Evolutionary conservation across 1,140 invertebrate species (phyloP).

Genomic region (Neocloeon triangulifer): DNA sequence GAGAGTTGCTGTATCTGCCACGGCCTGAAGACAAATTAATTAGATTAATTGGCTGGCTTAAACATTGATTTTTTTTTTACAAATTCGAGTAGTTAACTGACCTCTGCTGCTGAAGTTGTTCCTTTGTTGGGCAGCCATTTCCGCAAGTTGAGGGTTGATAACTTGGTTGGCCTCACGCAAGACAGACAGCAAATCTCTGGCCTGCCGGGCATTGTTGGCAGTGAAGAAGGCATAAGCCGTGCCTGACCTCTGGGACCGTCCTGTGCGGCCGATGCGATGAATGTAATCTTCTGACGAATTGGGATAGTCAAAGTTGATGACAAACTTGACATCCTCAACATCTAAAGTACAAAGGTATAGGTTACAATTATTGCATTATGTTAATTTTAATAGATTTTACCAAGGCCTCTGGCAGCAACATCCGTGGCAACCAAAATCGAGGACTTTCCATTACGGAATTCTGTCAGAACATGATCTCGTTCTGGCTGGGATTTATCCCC

Average conservation of each 20-base stretch:
- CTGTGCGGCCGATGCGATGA: slow-evolving; percentile 75
- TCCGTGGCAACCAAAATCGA: slow-evolving; percentile 97
- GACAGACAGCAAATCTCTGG: slow-evolving; percentile 37
- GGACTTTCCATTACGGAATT: slow-evolving; percentile 80
- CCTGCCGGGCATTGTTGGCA: slow-evolving; percentile 48
- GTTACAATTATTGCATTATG: background rate
- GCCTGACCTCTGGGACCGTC: slow-evolving; percentile 55
- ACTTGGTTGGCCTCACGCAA: slow-evolving; percentile 46
- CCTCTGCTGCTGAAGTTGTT: no score
- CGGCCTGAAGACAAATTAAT: no score
- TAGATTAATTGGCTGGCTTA: no score
- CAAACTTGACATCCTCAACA: slow-evolving; percentile 80
- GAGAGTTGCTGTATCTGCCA: no score
- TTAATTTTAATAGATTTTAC: no score
- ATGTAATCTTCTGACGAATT: slow-evolving; percentile 80
- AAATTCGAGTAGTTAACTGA: no score
- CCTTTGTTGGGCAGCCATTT: slow-evolving; percentile 3
- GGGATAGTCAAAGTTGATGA: slow-evolving; percentile 83
- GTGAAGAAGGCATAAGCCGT: slow-evolving; percentile 83
- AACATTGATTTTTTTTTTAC: no score
- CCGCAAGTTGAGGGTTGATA: slow-evolving; percentile 27
- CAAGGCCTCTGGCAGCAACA: slow-evolving; percentile 92
- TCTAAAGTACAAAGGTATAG: slow-evolving; percentile 25
- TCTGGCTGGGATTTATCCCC: slow-evolving; percentile 81
- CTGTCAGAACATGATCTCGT: slow-evolving; percentile 52